These are phyloP conservation scores for Acanthochromis polyacanthus DNA, from an alignment of 2,113 vertebrate genomes.

Conservation along the genomic window DNA sequence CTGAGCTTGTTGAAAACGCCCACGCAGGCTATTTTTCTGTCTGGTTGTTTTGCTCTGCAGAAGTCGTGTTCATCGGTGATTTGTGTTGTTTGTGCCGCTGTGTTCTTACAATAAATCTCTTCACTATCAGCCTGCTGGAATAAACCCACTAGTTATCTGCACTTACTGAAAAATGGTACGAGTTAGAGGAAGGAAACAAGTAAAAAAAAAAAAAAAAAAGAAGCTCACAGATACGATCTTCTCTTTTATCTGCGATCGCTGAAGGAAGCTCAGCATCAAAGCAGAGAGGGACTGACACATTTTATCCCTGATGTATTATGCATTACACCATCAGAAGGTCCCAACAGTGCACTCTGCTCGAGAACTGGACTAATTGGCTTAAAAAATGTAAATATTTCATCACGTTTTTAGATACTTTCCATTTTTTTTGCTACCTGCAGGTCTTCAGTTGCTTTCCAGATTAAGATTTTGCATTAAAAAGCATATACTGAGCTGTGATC, in stretches of 20 bases:
- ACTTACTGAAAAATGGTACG: background rate
- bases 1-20: background rate
- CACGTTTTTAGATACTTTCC: no score
- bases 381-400: background rate
- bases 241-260: background rate
- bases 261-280: slow-evolving; percentile 1
- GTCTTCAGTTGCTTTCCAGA: background rate
- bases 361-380: background rate
- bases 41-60: background rate
- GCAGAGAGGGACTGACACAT: background rate
- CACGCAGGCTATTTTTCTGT: background rate
- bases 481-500: no score
- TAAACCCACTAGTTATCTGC: background rate
- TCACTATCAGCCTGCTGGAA: background rate
- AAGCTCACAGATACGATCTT: background rate
- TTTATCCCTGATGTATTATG: background rate
- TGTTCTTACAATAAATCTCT: background rate
- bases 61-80: background rate
- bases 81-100: background rate
- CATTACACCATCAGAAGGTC: background rate
- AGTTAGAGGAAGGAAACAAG: background rate
- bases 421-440: no score
- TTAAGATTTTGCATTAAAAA: background rate
- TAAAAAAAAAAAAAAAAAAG: background rate
- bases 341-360: background rate